A percentile compares a stretch with the other conserved stretches of the same genome.
These are phyloP conservation scores for Brachionus calyciflorus DNA, from an alignment of 1,140 invertebrate genomes.

Conservation along the genomic window DNA sequence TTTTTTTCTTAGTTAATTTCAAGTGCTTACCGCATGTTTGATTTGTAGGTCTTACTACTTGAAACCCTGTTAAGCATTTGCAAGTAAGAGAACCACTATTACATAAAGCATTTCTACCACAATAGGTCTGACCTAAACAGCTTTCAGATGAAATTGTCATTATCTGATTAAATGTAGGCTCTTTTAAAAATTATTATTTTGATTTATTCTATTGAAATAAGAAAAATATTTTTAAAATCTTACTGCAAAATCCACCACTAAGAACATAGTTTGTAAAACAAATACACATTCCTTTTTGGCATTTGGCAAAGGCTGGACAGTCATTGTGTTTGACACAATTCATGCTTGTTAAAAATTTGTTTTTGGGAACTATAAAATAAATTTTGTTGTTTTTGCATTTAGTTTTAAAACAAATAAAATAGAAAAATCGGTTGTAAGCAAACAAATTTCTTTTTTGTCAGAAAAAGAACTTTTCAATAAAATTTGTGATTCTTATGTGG, in stretches of 20 bases:
- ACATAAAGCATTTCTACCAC: slow-evolving; percentile 19
- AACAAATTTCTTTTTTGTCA: too few relatives aligned
- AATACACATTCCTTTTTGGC: slow-evolving; percentile 15
- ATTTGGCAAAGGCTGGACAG: slow-evolving; percentile 19
- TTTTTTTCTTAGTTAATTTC: not conserved
- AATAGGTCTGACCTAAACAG: slow-evolving; percentile 19
- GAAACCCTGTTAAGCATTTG: slow-evolving; percentile 22
- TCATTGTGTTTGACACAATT: not conserved
- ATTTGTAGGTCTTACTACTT: not conserved
- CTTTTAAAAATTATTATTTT: not conserved
- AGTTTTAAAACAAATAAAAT: too few relatives aligned
- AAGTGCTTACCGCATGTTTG: not conserved
- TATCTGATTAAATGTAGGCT: not conserved
- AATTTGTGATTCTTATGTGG: too few relatives aligned
- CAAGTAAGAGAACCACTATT: not conserved
- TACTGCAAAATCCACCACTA: not conserved
- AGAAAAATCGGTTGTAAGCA: too few relatives aligned
- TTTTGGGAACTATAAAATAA: slow-evolving; percentile 5
- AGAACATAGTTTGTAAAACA: not conserved
- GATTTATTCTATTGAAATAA: too few relatives aligned
- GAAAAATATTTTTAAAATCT: not conserved
- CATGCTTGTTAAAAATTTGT: not conserved
- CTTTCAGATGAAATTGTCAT: not conserved
- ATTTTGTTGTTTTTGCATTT: too few relatives aligned
- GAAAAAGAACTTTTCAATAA: too few relatives aligned